A percentile compares a stretch with the other conserved stretches of the same genome.
Evolutionary conservation across 2,888 invertebrate species (phyloP).

Genomic region (Sminthurides aquaticus): DNA sequence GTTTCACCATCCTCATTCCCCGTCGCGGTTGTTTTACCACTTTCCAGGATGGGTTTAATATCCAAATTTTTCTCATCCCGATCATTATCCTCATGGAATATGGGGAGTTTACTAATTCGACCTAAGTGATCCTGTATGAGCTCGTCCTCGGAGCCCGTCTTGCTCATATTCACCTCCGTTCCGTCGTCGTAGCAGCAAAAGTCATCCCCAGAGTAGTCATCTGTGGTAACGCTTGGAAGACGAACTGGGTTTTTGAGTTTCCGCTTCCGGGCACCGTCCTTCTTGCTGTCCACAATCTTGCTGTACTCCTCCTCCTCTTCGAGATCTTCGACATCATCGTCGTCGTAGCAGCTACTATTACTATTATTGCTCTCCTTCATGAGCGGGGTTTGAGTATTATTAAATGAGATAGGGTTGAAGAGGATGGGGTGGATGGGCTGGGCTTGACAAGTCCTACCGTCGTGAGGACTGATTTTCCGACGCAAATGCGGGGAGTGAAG

Average conservation of each 20-base stretch:
- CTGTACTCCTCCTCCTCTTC: slow-evolving; percentile 17
- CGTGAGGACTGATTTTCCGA: too few species aligned
- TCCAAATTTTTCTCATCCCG: slow-evolving; percentile 4
- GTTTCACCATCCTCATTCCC: slow-evolving; percentile 9
- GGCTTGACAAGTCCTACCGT: too few species aligned
- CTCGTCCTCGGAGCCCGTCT: slow-evolving; percentile 30
- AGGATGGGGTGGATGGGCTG: too few species aligned
- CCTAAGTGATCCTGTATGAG: slow-evolving; percentile 31
- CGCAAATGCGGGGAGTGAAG: too few species aligned
- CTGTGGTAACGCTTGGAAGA: slow-evolving; percentile 39
- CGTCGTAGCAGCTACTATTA: slow-evolving; percentile 17
- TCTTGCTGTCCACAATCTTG: slow-evolving; percentile 19
- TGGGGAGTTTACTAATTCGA: slow-evolving; percentile 21
- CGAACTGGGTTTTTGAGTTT: slow-evolving; percentile 39
- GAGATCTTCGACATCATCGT: slow-evolving; percentile 19
- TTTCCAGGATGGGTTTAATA: neutral
- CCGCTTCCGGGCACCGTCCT: slow-evolving; percentile 38
- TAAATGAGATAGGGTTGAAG: too few species aligned
- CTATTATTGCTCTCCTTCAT: too few species aligned
- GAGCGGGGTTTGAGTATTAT: too few species aligned
- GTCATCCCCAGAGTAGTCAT: slow-evolving; percentile 44
- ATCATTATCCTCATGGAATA: slow-evolving; percentile 19
- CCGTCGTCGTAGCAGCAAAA: slow-evolving; percentile 43
- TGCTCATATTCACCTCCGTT: slow-evolving; percentile 38
- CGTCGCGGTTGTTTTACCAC: slow-evolving; percentile 6